Conservation (phyloP, 2,888 invertebrate species). For the Syrphus vitripennis region DNA sequence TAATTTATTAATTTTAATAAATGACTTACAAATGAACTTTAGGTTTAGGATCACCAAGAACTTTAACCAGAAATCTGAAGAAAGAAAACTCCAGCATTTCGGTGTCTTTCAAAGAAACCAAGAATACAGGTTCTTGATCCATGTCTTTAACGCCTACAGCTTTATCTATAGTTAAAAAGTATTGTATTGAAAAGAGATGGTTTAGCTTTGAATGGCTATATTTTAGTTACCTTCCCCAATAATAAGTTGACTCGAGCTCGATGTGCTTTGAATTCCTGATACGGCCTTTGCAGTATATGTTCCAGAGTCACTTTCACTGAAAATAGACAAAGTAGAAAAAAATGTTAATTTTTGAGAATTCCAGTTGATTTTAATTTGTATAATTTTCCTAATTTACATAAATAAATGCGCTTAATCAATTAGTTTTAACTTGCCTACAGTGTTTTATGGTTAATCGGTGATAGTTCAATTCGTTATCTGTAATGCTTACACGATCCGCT, state of each 20-base stretch:
- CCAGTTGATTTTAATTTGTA: not conserved
- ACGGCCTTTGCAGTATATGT: slow-evolving; percentile 94
- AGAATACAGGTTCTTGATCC: slow-evolving; percentile 91
- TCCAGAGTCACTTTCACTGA: slow-evolving; percentile 89
- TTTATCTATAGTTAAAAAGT: slow-evolving; percentile 70
- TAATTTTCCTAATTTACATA: not conserved
- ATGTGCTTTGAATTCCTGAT: slow-evolving; percentile 89
- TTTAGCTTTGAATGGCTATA: not conserved
- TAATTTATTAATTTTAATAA: not conserved
- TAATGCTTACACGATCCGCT: slow-evolving; percentile 87
- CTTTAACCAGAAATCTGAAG: slow-evolving; percentile 93
- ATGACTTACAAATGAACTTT: slow-evolving; percentile 92
- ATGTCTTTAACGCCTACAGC: slow-evolving; percentile 88
- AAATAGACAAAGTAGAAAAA: not conserved
- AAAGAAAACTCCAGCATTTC: slow-evolving; percentile 93
- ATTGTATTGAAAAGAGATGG: not conserved
- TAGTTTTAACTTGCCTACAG: slow-evolving; percentile 81
- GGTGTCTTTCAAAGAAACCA: slow-evolving; percentile 92
- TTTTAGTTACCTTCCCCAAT: slow-evolving; percentile 90
- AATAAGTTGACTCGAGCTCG: slow-evolving; percentile 93
- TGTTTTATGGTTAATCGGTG: slow-evolving; percentile 89
- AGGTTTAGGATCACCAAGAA: slow-evolving; percentile 94
- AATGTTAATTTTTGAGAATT: not conserved
- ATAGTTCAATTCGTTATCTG: slow-evolving; percentile 83
- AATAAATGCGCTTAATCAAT: too few relatives aligned